Evolutionary conservation across 2,113 vertebrate species (phyloP).

Genomic region (Clarias macrocephalus): DNA sequence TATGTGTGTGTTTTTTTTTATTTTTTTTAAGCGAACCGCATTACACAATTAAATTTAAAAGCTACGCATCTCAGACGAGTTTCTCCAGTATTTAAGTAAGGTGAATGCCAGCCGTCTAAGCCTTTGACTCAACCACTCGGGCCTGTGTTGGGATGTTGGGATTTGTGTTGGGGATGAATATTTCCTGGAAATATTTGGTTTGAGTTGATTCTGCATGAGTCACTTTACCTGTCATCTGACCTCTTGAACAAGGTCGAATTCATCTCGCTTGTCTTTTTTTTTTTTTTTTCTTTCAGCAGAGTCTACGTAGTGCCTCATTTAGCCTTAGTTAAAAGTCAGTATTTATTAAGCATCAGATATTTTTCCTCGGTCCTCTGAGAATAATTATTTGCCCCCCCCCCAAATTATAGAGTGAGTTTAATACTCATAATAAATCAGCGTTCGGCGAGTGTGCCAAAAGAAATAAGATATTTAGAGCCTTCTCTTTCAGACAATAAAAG

Average conservation of each 20-base stretch:
- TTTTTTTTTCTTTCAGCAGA: neutral
- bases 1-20: constrained; percentile 14
- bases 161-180: neutral
- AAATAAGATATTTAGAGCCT: constrained; percentile 25
- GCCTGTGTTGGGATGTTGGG: constrained; percentile 2
- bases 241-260: neutral
- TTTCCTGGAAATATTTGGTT: neutral
- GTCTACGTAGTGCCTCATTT: constrained; percentile 21
- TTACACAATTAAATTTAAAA: constrained; percentile 66
- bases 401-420: constrained; percentile 38
- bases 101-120: neutral
- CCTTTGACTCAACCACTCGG: neutral
- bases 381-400: neutral
- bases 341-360: constrained; percentile 30
- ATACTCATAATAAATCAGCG: constrained; percentile 27
- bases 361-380: constrained; percentile 31
- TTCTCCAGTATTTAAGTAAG: constrained; percentile 51
- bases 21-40: constrained; percentile 49
- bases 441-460: constrained; percentile 18
- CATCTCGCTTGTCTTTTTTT: neutral
- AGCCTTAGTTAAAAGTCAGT: constrained; percentile 19
- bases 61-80: constrained; percentile 56
- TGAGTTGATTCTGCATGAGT: neutral
- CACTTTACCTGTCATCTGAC: neutral
- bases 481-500: constrained; percentile 14